Conservation (phyloP, 1,140 invertebrate species). For the Achroia grisella region DNA sequence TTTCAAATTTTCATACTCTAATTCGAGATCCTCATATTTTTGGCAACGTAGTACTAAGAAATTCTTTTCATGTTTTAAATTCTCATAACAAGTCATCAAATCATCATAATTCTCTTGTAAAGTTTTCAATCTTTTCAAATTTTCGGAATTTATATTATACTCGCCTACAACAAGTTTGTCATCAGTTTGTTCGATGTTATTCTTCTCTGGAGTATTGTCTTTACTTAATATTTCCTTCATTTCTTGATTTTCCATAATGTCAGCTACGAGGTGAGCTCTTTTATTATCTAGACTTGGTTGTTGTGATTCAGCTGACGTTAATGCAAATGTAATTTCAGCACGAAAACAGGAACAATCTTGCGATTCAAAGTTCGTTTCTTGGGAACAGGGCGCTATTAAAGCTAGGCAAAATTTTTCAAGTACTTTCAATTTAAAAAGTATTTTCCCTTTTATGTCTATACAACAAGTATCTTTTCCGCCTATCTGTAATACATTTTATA, state of each 20-base stretch:
- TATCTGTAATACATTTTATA: slow-evolving; percentile 32
- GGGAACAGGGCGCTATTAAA: slow-evolving; percentile 51
- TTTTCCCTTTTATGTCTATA: slow-evolving; percentile 57
- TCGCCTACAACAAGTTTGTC: slow-evolving; percentile 23
- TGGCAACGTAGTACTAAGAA: slow-evolving; percentile 36
- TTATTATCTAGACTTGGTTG: slow-evolving; percentile 37
- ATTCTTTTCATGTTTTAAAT: slow-evolving; percentile 51
- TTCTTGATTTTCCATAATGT: slow-evolving; percentile 59
- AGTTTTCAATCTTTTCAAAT: slow-evolving; percentile 47
- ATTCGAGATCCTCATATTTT: slow-evolving; percentile 48
- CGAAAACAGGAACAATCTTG: slow-evolving; percentile 47
- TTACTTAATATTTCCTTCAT: slow-evolving; percentile 58
- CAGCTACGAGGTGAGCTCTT: slow-evolving; percentile 54
- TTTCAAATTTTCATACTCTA: slow-evolving; percentile 40
- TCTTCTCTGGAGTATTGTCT: slow-evolving; percentile 22
- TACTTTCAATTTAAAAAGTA: slow-evolving; percentile 60
- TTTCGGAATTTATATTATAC: slow-evolving; percentile 42
- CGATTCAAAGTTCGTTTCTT: slow-evolving; percentile 16
- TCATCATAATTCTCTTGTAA: slow-evolving; percentile 57
- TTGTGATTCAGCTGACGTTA: slow-evolving; percentile 29
- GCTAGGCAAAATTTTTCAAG: slow-evolving; percentile 58
- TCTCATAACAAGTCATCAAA: slow-evolving; percentile 49
- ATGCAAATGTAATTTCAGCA: slow-evolving; percentile 36
- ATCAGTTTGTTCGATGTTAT: slow-evolving; percentile 24
- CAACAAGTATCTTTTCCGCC: slow-evolving; percentile 49